Evolutionary conservation across 2,888 invertebrate genomes (phyloP).

Genomic region (Melanostoma mellinum): DNA sequence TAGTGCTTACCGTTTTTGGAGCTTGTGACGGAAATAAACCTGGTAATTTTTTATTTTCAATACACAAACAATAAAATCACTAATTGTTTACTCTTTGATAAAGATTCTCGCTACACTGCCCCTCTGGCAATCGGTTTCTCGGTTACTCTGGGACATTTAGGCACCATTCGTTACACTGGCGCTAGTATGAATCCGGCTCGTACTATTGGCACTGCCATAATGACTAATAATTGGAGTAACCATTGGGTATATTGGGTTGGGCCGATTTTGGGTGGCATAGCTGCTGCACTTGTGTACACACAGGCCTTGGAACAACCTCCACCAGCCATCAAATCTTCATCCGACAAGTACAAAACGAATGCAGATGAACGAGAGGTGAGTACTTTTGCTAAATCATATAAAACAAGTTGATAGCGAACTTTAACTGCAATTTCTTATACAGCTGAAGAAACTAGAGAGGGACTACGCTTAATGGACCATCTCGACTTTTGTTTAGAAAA

Average conservation of each 20-base stretch:
- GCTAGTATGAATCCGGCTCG: slow-evolving; percentile 97
- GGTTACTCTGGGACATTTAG: slow-evolving; percentile 92
- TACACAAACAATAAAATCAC: background rate
- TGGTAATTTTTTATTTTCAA: slow-evolving; percentile 70
- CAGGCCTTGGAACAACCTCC: slow-evolving; percentile 78
- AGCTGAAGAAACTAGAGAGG: slow-evolving; percentile 67
- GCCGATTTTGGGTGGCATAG: slow-evolving; percentile 90
- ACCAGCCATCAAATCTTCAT: slow-evolving; percentile 76
- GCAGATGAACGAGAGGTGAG: slow-evolving; percentile 88
- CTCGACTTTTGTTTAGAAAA: slow-evolving; percentile 32
- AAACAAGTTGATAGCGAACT: slow-evolving; percentile 14
- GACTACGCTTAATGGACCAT: slow-evolving; percentile 52
- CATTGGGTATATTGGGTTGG: slow-evolving; percentile 98
- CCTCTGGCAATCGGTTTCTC: slow-evolving; percentile 94
- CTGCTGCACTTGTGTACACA: slow-evolving; percentile 89
- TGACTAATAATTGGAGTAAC: slow-evolving; percentile 87
- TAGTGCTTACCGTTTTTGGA: slow-evolving; percentile 94
- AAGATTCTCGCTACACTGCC: slow-evolving; percentile 90
- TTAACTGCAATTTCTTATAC: slow-evolving; percentile 33
- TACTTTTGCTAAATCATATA: slow-evolving; percentile 48
- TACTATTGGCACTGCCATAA: slow-evolving; percentile 92
- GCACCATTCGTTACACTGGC: slow-evolving; percentile 92
- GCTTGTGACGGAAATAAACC: slow-evolving; percentile 83
- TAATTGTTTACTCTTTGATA: background rate
- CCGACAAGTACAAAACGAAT: slow-evolving; percentile 81